Evolutionary conservation across 2,888 invertebrate species (phyloP).

Genomic region (Spodoptera littoralis): DNA sequence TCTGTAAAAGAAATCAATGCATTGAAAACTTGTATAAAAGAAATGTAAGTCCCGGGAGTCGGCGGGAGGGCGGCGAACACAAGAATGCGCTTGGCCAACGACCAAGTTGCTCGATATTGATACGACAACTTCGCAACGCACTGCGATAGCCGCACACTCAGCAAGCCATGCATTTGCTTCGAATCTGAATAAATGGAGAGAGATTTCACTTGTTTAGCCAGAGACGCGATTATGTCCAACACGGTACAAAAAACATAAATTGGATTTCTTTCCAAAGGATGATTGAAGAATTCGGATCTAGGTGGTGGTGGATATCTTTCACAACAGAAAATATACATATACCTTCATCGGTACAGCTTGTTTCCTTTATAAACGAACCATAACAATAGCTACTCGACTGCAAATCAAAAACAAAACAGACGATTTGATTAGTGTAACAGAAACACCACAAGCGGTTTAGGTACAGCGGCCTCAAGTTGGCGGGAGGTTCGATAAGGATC

Average conservation of each 20-base stretch:
- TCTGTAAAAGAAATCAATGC: conserved; percentile 25
- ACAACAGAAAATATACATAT: too few species aligned
- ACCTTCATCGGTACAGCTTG: too few species aligned
- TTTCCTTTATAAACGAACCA: too few species aligned
- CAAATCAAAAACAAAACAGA: too few species aligned
- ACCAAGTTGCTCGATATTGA: conserved; percentile 52
- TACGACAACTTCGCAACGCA: conserved; percentile 49
- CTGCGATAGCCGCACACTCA: conserved; percentile 31
- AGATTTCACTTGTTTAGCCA: not conserved
- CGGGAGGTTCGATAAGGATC: conserved; percentile 29
- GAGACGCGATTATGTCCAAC: not conserved
- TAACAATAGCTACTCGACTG: too few species aligned
- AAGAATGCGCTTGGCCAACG: conserved; percentile 50
- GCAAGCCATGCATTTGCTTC: conserved; percentile 29
- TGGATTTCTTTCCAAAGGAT: too few species aligned
- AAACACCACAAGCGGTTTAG: not conserved
- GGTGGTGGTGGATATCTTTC: too few species aligned
- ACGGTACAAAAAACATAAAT: too few species aligned
- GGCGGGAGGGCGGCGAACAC: conserved; percentile 15
- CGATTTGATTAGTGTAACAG: too few species aligned
- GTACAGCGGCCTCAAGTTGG: too few species aligned
- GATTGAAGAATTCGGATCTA: too few species aligned
- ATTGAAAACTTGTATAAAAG: conserved; percentile 33
- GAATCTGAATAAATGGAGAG: conserved; percentile 8
- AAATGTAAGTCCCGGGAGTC: conserved; percentile 26